Conservation (phyloP, 2,797 vertebrate genomes). For the Potorous gilbertii region DNA sequence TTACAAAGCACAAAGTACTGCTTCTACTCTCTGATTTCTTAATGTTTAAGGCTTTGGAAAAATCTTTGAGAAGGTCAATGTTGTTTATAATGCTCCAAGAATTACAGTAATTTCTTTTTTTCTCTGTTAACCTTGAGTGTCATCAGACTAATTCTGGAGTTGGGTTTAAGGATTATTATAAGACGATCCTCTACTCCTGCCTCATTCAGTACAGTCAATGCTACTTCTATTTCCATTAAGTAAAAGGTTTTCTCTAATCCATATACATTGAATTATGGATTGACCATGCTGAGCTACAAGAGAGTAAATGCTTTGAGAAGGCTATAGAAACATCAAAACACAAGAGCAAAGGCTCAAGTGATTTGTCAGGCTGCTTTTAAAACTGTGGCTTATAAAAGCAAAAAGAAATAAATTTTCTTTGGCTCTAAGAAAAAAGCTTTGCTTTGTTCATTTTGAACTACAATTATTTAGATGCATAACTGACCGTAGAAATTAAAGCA, state of each 20-base stretch:
- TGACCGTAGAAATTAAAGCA: conserved; percentile 57
- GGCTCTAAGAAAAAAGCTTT: conserved; percentile 52
- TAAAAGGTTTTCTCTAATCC: conserved; percentile 75
- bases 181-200: conserved; percentile 57
- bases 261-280: conserved; percentile 67
- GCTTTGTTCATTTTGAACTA: conserved; percentile 66
- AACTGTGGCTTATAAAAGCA: conserved; percentile 65
- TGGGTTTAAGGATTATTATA: conserved; percentile 66
- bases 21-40: background rate
- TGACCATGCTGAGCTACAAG: conserved; percentile 59
- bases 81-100: conserved; percentile 59
- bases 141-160: conserved; percentile 61
- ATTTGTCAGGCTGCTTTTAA: conserved; percentile 71
- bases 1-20: background rate
- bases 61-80: conserved; percentile 26
- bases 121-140: conserved; percentile 40
- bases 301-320: conserved; percentile 68
- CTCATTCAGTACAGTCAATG: conserved; percentile 68
- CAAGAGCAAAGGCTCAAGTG: conserved; percentile 57
- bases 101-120: conserved; percentile 66
- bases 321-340: conserved; percentile 74
- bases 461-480: conserved; percentile 69
- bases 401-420: conserved; percentile 67
- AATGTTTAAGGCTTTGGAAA: conserved; percentile 54
- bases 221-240: conserved; percentile 72